Conservation (phyloP, 2,888 invertebrate genomes). For the Cheilosia soror region DNA sequence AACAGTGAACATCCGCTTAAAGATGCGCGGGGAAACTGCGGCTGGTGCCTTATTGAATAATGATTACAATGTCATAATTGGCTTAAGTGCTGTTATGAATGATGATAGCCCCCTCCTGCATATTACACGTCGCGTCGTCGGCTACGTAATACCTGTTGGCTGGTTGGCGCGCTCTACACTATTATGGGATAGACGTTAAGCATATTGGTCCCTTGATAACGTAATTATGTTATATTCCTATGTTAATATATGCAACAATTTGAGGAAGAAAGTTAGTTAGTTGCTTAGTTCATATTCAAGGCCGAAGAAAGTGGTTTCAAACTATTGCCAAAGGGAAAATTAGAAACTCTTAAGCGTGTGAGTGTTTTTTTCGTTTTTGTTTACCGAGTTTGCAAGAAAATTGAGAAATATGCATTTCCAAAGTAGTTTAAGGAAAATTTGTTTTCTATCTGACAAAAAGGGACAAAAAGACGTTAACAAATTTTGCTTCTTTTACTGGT, state of each 20-base stretch:
- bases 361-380: neutral
- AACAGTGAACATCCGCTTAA: slow-evolving; percentile 39
- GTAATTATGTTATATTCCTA: slow-evolving; percentile 31
- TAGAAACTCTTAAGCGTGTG: slow-evolving; percentile 12
- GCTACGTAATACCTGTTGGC: slow-evolving; percentile 8
- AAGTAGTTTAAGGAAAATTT: too few relatives aligned
- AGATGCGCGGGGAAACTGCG: slow-evolving; percentile 28
- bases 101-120: slow-evolving; percentile 26
- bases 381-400: neutral
- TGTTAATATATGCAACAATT: slow-evolving; percentile 34
- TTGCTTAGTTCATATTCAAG: slow-evolving; percentile 33
- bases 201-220: slow-evolving; percentile 17
- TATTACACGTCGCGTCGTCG: neutral
- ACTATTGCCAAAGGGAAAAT: slow-evolving; percentile 37
- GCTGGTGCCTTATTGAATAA: slow-evolving; percentile 59
- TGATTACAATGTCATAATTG: slow-evolving; percentile 64
- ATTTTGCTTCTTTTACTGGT: too few relatives aligned
- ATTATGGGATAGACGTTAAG: neutral
- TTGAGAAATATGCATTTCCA: neutral
- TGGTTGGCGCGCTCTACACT: too few relatives aligned
- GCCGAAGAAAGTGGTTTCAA: slow-evolving; percentile 44
- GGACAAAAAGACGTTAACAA: too few relatives aligned
- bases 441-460: too few relatives aligned
- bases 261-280: slow-evolving; percentile 45
- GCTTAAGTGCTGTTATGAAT: slow-evolving; percentile 60